Percentiles rank a stretch among this genome's conserved stretches.
Evolutionary conservation across 2,797 vertebrate species (phyloP).

Genomic region (Propithecus perrieri): DNA sequence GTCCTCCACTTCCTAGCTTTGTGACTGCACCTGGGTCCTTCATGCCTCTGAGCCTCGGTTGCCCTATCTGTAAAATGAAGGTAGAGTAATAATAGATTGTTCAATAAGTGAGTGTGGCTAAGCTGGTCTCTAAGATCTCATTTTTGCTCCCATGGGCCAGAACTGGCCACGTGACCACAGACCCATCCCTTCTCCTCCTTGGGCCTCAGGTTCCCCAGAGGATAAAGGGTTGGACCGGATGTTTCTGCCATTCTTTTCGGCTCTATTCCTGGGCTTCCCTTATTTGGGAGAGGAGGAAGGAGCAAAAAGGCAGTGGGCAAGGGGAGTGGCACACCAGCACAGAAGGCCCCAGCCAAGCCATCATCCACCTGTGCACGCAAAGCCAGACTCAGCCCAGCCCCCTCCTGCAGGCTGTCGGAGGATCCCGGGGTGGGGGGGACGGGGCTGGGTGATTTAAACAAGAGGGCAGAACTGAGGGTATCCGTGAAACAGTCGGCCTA

Average conservation of each 20-base stretch:
- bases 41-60: not conserved
- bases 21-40: not conserved
- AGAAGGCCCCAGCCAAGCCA: not conserved
- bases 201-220: not conserved
- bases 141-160: not conserved
- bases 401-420: not conserved
- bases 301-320: no score
- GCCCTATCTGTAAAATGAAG: constrained; percentile 3
- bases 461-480: not conserved
- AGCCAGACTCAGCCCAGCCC: not conserved
- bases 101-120: not conserved
- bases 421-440: no score
- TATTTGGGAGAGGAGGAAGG: not conserved
- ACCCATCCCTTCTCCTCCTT: not conserved
- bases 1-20: not conserved
- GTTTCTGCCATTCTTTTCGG: not conserved
- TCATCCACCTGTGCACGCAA: not conserved
- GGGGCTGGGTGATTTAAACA: not conserved
- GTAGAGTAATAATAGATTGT: not conserved
- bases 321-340: not conserved
- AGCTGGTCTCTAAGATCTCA: not conserved
- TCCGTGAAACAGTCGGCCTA: not conserved
- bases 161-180: not conserved
- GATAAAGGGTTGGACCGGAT: not conserved
- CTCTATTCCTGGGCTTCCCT: not conserved